Percentiles rank a stretch among this genome's conserved stretches.
phyloP scores from a whole-genome alignment of 2,113 vertebrate species.

The Osmerus eperlanus region DNA sequence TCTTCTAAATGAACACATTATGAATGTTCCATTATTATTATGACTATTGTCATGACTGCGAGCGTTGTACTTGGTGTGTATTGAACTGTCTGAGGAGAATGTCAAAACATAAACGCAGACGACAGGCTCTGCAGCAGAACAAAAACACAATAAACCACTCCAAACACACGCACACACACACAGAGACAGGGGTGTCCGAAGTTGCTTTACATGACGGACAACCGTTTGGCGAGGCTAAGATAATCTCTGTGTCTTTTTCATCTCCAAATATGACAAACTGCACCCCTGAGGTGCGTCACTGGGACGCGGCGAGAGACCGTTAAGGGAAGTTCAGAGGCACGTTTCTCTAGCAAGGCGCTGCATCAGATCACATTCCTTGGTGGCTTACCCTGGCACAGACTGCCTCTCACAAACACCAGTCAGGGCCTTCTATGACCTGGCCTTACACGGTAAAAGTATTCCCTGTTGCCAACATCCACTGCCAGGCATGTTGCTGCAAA shows the following conservation, averaged over 20 bases:
- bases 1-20: no score
- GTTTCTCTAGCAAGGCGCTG: neutral
- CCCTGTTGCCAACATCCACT: slow-evolving; percentile 19
- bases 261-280: neutral
- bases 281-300: neutral
- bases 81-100: neutral
- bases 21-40: no score
- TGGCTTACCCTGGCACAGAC: slow-evolving; percentile 33
- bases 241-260: neutral
- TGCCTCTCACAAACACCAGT: slow-evolving; percentile 22
- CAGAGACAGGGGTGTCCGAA: neutral
- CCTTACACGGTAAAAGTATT: slow-evolving; percentile 41
- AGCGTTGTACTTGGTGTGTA: neutral
- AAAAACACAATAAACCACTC: neutral
- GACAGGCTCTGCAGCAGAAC: neutral
- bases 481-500: slow-evolving; percentile 1
- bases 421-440: neutral
- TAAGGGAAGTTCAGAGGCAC: neutral
- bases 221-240: neutral
- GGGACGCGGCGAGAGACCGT: neutral
- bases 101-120: neutral
- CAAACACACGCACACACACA: neutral
- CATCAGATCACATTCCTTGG: slow-evolving; percentile 21
- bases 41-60: no score
- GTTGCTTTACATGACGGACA: neutral